Base-by-base conservation (phyloP, 2,113 vertebrate genomes). In the Asarcornis scutulata region DNA sequence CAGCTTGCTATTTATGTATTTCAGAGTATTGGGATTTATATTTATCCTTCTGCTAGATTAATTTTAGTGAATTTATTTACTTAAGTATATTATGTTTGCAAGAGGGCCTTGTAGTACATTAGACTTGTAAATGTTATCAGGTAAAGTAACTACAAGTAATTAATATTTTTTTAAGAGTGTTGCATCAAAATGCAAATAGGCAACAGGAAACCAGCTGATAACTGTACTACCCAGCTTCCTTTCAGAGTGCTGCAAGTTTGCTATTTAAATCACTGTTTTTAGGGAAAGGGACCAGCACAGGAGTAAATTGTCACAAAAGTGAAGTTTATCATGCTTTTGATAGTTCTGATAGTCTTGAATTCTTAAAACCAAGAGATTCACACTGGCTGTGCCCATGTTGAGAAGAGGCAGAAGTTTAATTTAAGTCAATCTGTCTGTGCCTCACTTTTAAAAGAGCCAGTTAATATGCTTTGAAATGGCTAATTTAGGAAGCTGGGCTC, bases 121-220 rank as follows among this genome's bases (percentile, higher is more conserved):
- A 91, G 73, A 95, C 92, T 97, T 97, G 85, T 96, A 97, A 96
- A 87, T 92, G 85, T 44, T 89, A 88, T 93, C 79, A 95, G 95
- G 80, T 95, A 68, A 93, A 95, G 32, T 94, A 97, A 95, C 89
- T 96, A 89, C 55, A 71, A 91, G 78, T 96, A 96, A 97, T 94
- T 96, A 97, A 95, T 97, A 95, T 74, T 95, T 95, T 95, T 96
- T 87, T 32, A 78, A 73, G 46, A 67, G 14, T 40, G 88, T 75
- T 77, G 67, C 63, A 88, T 94, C 63, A 95, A 83, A 97, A 95
- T 96, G 87, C 75, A 96, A 97, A 92, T 53, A 82, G 74, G 69
- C 59, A 62, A 12, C 29, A 90, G 55, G 83, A 90, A 96, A 81
- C 67, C 73, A 85, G 71, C 84, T 95, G 46, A 67, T 91, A 76